Base-by-base conservation (phyloP, 1,140 invertebrate genomes). In the Procambarus virginalis region DNA sequence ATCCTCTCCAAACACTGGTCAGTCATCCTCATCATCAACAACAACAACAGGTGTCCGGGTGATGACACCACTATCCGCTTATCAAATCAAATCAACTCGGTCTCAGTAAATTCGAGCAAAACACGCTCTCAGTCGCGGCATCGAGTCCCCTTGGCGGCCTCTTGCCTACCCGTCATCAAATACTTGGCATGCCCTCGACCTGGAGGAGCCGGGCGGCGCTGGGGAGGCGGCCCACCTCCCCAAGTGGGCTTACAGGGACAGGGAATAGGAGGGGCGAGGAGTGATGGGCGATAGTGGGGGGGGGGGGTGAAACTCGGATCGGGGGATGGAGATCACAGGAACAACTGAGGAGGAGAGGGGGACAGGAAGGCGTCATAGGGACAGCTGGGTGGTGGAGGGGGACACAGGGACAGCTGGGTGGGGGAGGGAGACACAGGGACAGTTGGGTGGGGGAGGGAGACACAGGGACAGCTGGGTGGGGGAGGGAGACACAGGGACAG, bases 131-230 rank as follows among this genome's bases (percentile, higher is more conserved):
- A 79, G 22, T 55, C 55, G 85, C 76, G 58, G 45, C 85, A 86
- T 86, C 77, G 85, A 86, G 85, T 49, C 85, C 85, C 70, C 85
- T 86, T n/a, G 75, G 76, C 77, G 76, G 85, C 85, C 85, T 86
- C 85, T 86, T 86, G 85, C 85, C 22, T 86, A 80, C 85, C 85
- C 85, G 85, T 86, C 85, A 86, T 86, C 85, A 86, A 86, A 86
- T 86, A 86, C 85, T 86, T 80, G 85, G 85, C 85, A 68, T 85
- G 77, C 85, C 85, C 85, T 86, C 77, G 85, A 86, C 45, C 55
- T 68, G 85, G 68, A 86, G 85, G 85, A 86, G 85, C 14, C 9
- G 60, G 76, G 58, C 58, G 12, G 34, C 34, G 58, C 80, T 2
- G 78, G 78, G 46, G 79, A 22, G 79, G 79, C 77, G 77, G 77